Base-by-base conservation (phyloP, 2,888 invertebrate genomes). In the Scaptomyza cyrtandrae region DNA sequence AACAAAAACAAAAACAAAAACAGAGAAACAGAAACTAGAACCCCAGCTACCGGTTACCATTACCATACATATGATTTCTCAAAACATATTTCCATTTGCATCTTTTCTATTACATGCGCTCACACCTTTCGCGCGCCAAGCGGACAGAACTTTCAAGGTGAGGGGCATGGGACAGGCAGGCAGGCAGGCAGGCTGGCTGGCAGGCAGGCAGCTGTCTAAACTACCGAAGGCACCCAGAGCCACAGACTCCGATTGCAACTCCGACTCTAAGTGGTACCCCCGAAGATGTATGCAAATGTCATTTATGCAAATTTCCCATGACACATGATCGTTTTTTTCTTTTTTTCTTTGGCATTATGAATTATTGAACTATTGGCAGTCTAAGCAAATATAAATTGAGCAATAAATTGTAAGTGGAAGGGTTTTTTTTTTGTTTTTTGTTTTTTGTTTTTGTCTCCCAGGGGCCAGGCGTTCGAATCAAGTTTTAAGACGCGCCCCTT, bases 301-400 rank as follows among this genome's bases (percentile, higher is more conserved):
- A 43, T 59, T 75, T 86, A 83, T 83, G 83, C 87, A 75, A 86
- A 83, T 83, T 74, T 57, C 24, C 49, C 62, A 62, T 48, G 77
- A 78, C 71, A 82, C 56, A 65, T 56, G 82, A 86, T 82, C 75
- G 68, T 54, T 31, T 37, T 60, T 44, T 60, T n/a, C n/a, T n/a
- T 55, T n/a, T 13, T 44, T 31, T 13, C 52, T 46, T 48, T 57
- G 57, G 48, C 64, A 53, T 78, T 83, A 76, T 83, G 84, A 83
- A 72, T 83, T 83, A 83, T 83, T 83, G 82, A 83, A 80, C 86
- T 83, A 83, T 83, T 86, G 82, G 71, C 86, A 86, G 86, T 83
- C 86, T 86, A 86, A 83, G 86, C 84, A 86, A 84, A 86, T 75
- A 84, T 86, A 81, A 86, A 84, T 84, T 84, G 85, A 84, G 79